phyloP scores from a whole-genome alignment of 2,113 vertebrate species.

The Cryptotis parvus region DNA sequence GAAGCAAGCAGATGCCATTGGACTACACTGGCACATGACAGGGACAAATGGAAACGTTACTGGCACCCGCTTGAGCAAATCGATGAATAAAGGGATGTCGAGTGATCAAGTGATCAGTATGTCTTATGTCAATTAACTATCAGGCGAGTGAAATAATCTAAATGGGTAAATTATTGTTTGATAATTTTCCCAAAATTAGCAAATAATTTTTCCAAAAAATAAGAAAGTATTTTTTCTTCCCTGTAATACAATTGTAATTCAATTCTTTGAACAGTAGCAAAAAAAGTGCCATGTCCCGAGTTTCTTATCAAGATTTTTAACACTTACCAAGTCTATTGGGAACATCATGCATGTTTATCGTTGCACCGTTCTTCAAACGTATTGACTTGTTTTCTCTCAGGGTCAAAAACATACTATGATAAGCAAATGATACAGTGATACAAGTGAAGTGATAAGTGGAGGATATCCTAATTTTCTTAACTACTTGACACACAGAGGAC shows the following conservation, averaged over 20 bases:
- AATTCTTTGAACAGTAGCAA: background rate
- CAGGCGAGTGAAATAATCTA: no score
- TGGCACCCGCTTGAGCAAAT: no score
- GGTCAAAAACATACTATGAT: background rate
- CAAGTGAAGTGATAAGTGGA: background rate
- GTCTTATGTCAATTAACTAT: no score
- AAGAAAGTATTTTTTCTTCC: background rate
- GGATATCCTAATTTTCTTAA: background rate
- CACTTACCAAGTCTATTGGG: background rate
- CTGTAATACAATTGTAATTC: background rate
- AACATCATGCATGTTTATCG: background rate
- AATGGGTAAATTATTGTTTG: no score
- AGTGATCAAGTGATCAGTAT: no score
- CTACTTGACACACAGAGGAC: background rate
- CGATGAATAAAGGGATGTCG: no score
- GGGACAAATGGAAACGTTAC: no score
- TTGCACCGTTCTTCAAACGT: background rate
- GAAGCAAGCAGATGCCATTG: no score
- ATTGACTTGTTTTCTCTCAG: slow-evolving; percentile 5
- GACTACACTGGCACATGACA: no score
- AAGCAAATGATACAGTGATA: no score
- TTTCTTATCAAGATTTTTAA: slow-evolving; percentile 34
- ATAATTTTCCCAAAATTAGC: no score
- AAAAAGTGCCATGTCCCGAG: background rate
- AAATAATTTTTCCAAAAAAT: background rate